These are phyloP conservation scores for Coracias cyanogaster DNA, from an alignment of 2,797 vertebrate genomes.

Conservation along the genomic window DNA sequence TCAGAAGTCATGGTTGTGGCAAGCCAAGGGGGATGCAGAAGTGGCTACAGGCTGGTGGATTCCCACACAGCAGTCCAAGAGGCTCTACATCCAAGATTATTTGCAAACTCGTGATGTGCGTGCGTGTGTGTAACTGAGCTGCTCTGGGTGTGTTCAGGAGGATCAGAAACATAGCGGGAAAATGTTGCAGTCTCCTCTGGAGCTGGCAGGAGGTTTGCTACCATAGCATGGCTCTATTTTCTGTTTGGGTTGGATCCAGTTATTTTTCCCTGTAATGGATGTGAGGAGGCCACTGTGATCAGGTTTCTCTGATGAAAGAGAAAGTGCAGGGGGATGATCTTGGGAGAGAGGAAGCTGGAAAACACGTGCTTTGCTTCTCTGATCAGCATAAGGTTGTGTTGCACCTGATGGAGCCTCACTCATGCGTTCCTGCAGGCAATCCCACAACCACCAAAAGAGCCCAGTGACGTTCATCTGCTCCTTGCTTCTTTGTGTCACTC, in stretches of 20 bases:
- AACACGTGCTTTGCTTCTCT: neutral
- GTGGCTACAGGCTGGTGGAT: neutral
- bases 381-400: neutral
- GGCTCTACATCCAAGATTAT: neutral
- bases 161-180: neutral
- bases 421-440: neutral
- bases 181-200: neutral
- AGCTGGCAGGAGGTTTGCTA: neutral
- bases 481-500: neutral
- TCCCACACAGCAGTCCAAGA: neutral
- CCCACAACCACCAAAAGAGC: neutral
- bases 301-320: neutral
- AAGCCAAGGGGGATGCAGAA: neutral
- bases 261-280: neutral
- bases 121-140: neutral
- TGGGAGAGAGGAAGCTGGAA: neutral
- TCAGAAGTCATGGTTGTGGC: neutral
- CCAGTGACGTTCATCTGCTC: neutral
- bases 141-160: neutral
- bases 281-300: neutral
- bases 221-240: neutral
- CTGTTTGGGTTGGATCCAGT: conserved; percentile 18
- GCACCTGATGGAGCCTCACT: neutral
- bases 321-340: neutral
- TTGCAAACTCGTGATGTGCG: neutral